Percentiles rank a stretch among this genome's conserved stretches.
Conservation (phyloP, 2,888 invertebrate genomes). For the Eumacrocentrus americanus region DNA sequence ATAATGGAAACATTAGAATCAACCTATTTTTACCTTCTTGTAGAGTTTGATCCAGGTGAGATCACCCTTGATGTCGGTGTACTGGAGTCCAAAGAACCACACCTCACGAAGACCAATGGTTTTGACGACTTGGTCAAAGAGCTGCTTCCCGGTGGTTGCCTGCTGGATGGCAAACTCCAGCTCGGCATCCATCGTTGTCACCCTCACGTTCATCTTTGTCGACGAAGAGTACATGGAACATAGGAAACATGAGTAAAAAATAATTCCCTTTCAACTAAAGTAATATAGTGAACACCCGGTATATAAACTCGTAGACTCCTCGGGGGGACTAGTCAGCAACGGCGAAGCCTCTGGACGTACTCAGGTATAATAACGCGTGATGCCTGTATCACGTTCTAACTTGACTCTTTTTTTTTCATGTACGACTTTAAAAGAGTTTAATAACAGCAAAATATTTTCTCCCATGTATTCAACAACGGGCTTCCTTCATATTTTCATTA, state of each 20-base stretch:
- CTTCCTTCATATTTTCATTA: too few species aligned
- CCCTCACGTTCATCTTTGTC: conserved; percentile 92
- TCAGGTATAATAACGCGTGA: conserved; percentile 14
- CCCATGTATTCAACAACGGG: too few species aligned
- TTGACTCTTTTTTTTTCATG: too few species aligned
- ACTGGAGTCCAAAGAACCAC: conserved; percentile 99
- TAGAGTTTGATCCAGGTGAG: conserved; percentile 99
- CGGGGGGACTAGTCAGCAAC: not conserved
- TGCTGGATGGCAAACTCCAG: conserved; percentile 99
- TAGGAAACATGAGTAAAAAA: conserved; percentile 25
- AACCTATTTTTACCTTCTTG: conserved; percentile 85
- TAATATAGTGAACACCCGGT: conserved; percentile 26
- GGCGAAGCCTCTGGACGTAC: not conserved
- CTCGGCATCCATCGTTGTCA: conserved; percentile 99
- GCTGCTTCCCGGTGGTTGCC: conserved; percentile 98
- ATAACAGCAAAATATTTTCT: too few species aligned
- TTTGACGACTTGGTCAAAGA: conserved; percentile 99
- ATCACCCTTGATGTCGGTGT: conserved; percentile 97
- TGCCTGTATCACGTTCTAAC: too few species aligned
- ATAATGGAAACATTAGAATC: not conserved
- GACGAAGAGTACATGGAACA: conserved; percentile 7
- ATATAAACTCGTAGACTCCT: conserved; percentile 16
- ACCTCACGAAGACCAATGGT: conserved; percentile 98
- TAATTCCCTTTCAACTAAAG: not conserved
- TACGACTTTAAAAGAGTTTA: too few species aligned